A percentile compares a stretch with the other conserved stretches of the same genome.
These are phyloP conservation scores for Cinclus mexicanus DNA, from an alignment of 2,113 vertebrate genomes.

Conservation along the genomic window DNA sequence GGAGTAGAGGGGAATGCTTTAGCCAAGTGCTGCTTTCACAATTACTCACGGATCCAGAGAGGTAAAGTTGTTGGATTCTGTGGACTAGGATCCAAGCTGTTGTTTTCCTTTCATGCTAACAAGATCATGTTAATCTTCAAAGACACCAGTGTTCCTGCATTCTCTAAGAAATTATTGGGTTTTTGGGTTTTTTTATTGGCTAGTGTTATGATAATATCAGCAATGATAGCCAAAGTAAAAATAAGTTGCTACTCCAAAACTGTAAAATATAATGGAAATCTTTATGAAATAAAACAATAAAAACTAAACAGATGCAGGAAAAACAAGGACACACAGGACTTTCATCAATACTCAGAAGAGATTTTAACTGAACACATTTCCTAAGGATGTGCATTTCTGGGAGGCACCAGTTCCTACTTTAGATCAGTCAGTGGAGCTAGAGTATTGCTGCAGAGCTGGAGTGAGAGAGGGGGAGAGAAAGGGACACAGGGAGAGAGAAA, in stretches of 20 bases:
- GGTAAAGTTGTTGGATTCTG: neutral
- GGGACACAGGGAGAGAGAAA: neutral
- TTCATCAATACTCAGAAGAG: neutral
- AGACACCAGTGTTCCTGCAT: neutral
- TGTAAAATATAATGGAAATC: neutral
- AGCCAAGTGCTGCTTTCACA: neutral
- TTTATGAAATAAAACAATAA: neutral
- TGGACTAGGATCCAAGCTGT: neutral
- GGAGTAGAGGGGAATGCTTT: neutral
- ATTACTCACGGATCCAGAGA: neutral
- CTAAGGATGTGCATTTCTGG: conserved; percentile 19
- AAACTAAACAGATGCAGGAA: neutral
- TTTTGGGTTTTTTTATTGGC: neutral
- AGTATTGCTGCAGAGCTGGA: conserved; percentile 54
- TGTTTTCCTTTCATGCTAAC: conserved; percentile 14
- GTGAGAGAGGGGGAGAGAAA: neutral
- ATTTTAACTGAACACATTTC: neutral
- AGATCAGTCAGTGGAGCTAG: conserved; percentile 66
- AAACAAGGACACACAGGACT: neutral
- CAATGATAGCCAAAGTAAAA: neutral
- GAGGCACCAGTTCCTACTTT: conserved; percentile 58
- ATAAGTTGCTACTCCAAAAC: neutral
- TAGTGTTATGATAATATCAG: neutral
- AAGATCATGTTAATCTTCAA: neutral
- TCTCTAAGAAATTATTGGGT: neutral